These are phyloP conservation scores for Odocoileus hemionus DNA, from an alignment of 2,113 vertebrate genomes.

Conservation along the genomic window DNA sequence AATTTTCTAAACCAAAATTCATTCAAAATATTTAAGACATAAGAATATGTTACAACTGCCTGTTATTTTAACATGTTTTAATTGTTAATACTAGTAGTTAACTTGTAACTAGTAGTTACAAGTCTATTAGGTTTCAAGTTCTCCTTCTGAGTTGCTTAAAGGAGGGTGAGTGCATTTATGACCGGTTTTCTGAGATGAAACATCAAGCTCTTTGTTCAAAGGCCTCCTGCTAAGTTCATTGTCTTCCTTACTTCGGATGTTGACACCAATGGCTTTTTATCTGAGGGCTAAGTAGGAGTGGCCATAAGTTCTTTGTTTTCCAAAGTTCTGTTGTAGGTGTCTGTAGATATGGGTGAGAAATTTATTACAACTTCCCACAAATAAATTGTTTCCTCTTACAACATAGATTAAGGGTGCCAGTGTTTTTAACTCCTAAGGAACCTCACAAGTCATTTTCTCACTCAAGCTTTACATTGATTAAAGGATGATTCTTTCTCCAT, in stretches of 20 bases:
- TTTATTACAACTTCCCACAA: neutral
- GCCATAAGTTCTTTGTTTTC: neutral
- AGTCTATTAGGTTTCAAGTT: neutral
- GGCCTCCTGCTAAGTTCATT: neutral
- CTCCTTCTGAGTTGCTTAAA: neutral
- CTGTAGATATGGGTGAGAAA: neutral
- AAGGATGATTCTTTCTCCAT: constrained; percentile 1
- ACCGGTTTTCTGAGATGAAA: neutral
- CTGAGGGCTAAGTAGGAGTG: neutral
- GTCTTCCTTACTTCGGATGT: neutral
- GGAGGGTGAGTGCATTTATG: neutral
- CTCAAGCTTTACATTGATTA: constrained; percentile 10
- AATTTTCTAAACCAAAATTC: neutral
- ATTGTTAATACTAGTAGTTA: neutral
- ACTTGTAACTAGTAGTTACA: neutral
- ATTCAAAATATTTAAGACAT: neutral
- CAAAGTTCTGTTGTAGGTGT: neutral
- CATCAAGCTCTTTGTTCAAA: neutral
- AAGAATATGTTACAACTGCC: neutral
- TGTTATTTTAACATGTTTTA: constrained; percentile 16
- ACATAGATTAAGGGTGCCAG: neutral
- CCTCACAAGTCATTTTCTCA: constrained; percentile 15
- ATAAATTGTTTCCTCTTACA: constrained; percentile 22
- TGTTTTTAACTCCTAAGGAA: neutral
- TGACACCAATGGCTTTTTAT: neutral